Base-by-base conservation (phyloP, 2,113 vertebrate genomes). In the Zapornia atra region DNA sequence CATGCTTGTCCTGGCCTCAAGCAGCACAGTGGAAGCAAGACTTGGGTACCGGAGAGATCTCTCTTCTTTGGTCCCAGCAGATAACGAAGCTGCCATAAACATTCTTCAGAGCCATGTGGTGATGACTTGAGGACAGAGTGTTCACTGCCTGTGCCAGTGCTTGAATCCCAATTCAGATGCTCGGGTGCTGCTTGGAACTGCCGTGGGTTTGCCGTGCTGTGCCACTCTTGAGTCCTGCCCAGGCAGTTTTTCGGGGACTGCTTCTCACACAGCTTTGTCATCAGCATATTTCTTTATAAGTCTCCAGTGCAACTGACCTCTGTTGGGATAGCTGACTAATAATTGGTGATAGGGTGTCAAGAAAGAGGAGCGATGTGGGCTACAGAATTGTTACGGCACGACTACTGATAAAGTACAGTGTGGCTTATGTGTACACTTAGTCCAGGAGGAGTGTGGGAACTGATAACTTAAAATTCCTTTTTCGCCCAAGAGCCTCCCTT, bases 251-350 rank as follows among this genome's bases (percentile, higher is more conserved):
- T 92, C 6, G 13, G 68, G 50, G 65, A 12, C 38, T 10, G 6
- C 33, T 68, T 8, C 29, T 59, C 0, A 0, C 13, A 57, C 59
- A 20, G 44, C 38, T 38, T 51, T 0, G 0, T 17, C 7, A 16
- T 36, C 63, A 12, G 12, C 31, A 12, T 2, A 3, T 29, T 85
- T 70, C n/a, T 61, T 88, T 70, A 57, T 54, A n/a, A 79, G 53
- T 50, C 25, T 53, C 5, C 40, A 9, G 33, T 56, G 63, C 60
- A 92, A 69, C 40, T 1, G 8, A 29, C 50, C 70, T 54, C 31
- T 33, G 60, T 19, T 60, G 65, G 54, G 24, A 25, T 25, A 31
- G 31, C 0, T 88, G 68, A 9, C 11, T 36, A 15, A 33, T 61
- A 18, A 46, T 65, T 6, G 10, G 54, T 54, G 53, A 29, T 81